phyloP scores from a whole-genome alignment of 53 echinoderm and acorn worm genomes.

The Glandiceps talaboti region DNA sequence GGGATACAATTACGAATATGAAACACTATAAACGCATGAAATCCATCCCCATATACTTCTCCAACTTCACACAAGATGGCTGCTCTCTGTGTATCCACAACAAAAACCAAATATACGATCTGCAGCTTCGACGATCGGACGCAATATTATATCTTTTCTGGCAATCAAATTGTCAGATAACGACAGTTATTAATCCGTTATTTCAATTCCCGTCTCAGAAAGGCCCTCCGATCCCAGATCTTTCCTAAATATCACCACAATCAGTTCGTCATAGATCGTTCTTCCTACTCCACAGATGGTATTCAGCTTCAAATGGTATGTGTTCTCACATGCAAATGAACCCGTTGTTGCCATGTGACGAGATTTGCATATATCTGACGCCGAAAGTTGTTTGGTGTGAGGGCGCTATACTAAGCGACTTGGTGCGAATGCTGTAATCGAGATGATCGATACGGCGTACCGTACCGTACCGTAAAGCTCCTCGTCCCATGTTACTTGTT shows the following conservation, averaged over 20 bases:
- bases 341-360: neutral
- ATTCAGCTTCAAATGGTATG: neutral
- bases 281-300: neutral
- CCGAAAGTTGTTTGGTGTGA: neutral
- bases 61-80: neutral
- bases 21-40: too few species aligned
- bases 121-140: too few species aligned
- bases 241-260: neutral
- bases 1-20: too few species aligned
- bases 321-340: neutral
- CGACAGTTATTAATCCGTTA: too few species aligned
- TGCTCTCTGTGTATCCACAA: neutral
- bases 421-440: too few species aligned
- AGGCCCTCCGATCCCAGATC: neutral
- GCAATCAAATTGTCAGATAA: too few species aligned
- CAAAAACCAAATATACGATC: too few species aligned
- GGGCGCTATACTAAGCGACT: neutral
- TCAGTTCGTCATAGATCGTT: neutral
- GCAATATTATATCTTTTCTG: too few species aligned
- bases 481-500: too few species aligned
- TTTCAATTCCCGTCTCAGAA: neutral
- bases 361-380: neutral
- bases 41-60: too few species aligned
- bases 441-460: too few species aligned
- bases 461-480: too few species aligned